Evolutionary conservation across 1,140 invertebrate genomes (phyloP).

Genomic region (Colletes latitarsis): DNA sequence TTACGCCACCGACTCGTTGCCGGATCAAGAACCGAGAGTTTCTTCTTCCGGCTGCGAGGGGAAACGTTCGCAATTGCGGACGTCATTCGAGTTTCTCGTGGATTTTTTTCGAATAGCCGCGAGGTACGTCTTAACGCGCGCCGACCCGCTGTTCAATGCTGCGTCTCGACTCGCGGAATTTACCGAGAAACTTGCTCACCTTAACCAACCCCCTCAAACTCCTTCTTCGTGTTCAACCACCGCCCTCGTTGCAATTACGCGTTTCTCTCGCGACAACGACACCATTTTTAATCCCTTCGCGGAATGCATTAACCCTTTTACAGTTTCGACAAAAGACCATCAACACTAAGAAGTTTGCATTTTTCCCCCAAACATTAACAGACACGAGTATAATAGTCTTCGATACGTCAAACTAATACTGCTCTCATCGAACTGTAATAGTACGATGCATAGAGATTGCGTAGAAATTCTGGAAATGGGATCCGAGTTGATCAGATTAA

Average conservation of each 20-base stretch:
- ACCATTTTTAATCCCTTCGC: background rate
- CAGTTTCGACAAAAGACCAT: too few relatives aligned
- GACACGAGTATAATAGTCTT: too few relatives aligned
- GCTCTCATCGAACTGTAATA: too few relatives aligned
- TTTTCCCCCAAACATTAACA: too few relatives aligned
- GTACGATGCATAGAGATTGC: too few relatives aligned
- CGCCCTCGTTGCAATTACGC: background rate
- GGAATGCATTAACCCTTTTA: too few relatives aligned
- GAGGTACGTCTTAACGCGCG: slow-evolving; percentile 32
- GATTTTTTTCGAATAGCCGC: slow-evolving; percentile 15
- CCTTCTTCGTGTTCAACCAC: slow-evolving; percentile 42
- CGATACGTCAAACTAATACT: too few relatives aligned
- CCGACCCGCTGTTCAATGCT: slow-evolving; percentile 16
- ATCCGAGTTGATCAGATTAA: too few relatives aligned
- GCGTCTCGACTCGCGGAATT: slow-evolving; percentile 61
- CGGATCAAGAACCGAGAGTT: slow-evolving; percentile 21
- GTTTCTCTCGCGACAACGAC: background rate
- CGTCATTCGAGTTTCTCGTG: slow-evolving; percentile 18
- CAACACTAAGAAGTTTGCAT: too few relatives aligned
- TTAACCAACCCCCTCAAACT: slow-evolving; percentile 58
- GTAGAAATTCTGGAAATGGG: too few relatives aligned
- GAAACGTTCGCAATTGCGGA: slow-evolving; percentile 34
- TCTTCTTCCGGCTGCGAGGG: slow-evolving; percentile 21
- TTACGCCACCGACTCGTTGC: slow-evolving; percentile 31
- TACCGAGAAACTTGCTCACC: slow-evolving; percentile 67